Evolutionary conservation across 2,113 vertebrate genomes (phyloP).

Genomic region (Paraplagusia blochii): DNA sequence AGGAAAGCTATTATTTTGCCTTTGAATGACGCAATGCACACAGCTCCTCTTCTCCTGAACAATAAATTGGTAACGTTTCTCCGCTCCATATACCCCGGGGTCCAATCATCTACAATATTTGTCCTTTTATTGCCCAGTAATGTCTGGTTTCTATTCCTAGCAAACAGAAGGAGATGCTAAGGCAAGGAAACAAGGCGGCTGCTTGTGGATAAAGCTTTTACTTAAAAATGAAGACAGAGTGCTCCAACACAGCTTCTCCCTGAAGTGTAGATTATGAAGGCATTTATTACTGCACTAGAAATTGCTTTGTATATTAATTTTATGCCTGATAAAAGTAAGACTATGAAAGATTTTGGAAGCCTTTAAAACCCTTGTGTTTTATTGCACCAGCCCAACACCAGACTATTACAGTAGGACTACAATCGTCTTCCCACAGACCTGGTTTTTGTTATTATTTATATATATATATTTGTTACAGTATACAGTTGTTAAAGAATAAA

Average conservation of each 20-base stretch:
- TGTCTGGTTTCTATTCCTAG: slow-evolving; percentile 52
- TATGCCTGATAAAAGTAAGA: slow-evolving; percentile 92
- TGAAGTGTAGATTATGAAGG: slow-evolving; percentile 89
- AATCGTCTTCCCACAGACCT: slow-evolving; percentile 88
- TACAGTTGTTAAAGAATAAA: too few species aligned
- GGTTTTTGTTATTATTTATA: slow-evolving; percentile 58
- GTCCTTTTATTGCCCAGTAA: slow-evolving; percentile 56
- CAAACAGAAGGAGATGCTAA: slow-evolving; percentile 4
- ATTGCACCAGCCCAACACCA: slow-evolving; percentile 80
- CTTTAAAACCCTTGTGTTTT: slow-evolving; percentile 88
- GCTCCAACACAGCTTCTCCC: slow-evolving; percentile 68
- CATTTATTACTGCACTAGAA: slow-evolving; percentile 84
- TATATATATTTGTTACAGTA: too few species aligned
- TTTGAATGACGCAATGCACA: slow-evolving; percentile 8
- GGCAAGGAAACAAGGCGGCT: neutral
- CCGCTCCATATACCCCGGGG: slow-evolving; percentile 38
- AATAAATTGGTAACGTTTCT: slow-evolving; percentile 25
- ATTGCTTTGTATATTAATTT: slow-evolving; percentile 93
- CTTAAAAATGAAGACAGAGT: slow-evolving; percentile 39
- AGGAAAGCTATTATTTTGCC: slow-evolving; percentile 16
- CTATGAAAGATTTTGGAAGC: slow-evolving; percentile 89
- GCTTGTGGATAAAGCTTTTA: slow-evolving; percentile 55
- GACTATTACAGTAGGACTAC: slow-evolving; percentile 84
- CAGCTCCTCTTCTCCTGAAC: slow-evolving; percentile 2
- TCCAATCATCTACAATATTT: slow-evolving; percentile 55